A percentile compares a stretch with the other conserved stretches of the same genome.
phyloP scores from a whole-genome alignment of 2,113 vertebrate species.

The Camelus dromedarius region DNA sequence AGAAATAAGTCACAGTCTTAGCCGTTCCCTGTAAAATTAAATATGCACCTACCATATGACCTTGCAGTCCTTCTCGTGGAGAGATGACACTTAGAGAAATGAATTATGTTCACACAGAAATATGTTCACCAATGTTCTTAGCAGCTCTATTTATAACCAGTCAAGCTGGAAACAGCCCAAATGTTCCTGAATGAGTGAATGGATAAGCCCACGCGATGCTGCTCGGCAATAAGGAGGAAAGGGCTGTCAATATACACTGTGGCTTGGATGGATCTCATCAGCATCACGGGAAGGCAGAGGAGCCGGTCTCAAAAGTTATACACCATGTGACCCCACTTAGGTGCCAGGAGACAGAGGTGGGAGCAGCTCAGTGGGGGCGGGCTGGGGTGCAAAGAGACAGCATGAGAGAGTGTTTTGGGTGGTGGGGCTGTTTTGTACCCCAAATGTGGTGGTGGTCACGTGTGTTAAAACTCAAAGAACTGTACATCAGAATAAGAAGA shows the following conservation, averaged over 20 bases:
- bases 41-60: fast-evolving
- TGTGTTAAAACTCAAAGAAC: background rate
- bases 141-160: background rate
- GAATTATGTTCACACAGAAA: background rate
- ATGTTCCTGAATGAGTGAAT: too few species aligned
- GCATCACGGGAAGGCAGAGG: background rate
- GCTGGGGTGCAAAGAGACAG: fast-evolving
- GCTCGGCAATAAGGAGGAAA: background rate
- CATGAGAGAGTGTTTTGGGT: fast-evolving
- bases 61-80: background rate
- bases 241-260: fast-evolving
- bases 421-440: background rate
- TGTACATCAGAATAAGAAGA: background rate
- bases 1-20: background rate
- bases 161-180: background rate
- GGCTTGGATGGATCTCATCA: too few species aligned
- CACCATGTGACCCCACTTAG: fast-evolving
- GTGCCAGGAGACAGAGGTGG: fast-evolving
- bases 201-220: fast-evolving
- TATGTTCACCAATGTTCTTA: background rate
- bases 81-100: background rate
- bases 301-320: fast-evolving
- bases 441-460: background rate
- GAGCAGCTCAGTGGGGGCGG: fast-evolving
- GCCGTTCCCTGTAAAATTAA: background rate